Conservation (phyloP, 2,888 invertebrate species). For the Dynastes tityus region DNA sequence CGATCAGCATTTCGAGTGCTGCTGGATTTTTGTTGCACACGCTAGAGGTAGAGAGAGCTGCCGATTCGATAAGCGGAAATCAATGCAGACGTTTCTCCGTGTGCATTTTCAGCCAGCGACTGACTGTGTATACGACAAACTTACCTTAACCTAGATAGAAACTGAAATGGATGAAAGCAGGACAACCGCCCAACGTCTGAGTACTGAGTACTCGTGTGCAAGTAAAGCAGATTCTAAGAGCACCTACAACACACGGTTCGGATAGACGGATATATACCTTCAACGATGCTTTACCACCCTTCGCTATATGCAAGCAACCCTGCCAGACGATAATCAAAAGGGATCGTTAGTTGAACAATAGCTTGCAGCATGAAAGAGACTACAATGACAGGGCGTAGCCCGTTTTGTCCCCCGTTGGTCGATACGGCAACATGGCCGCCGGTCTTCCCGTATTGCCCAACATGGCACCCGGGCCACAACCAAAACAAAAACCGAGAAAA, state of each 20-base stretch:
- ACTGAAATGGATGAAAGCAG: constrained; percentile 36
- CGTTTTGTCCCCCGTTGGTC: constrained; percentile 67
- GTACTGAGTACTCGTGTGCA: constrained; percentile 17
- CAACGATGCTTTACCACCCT: constrained; percentile 12
- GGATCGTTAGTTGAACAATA: constrained; percentile 48
- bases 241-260: background rate
- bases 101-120: constrained; percentile 29
- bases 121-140: constrained; percentile 10
- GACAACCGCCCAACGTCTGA: constrained; percentile 11
- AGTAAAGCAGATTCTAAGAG: constrained; percentile 11
- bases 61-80: constrained; percentile 41
- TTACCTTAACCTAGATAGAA: constrained; percentile 49
- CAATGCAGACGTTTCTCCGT: constrained; percentile 36
- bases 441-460: constrained; percentile 62
- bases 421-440: constrained; percentile 69
- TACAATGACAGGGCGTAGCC: constrained; percentile 68
- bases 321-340: constrained; percentile 46
- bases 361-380: constrained; percentile 59
- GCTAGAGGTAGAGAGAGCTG: constrained; percentile 34
- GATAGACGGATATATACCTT: constrained; percentile 9
- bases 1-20: constrained; percentile 32
- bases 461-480: constrained; percentile 64
- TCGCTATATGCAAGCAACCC: constrained; percentile 40
- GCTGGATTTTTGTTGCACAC: constrained; percentile 31
- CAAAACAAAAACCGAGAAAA: constrained; percentile 60